Conservation (phyloP, 2,797 vertebrate genomes). For the Sus cebifrons region DNA sequence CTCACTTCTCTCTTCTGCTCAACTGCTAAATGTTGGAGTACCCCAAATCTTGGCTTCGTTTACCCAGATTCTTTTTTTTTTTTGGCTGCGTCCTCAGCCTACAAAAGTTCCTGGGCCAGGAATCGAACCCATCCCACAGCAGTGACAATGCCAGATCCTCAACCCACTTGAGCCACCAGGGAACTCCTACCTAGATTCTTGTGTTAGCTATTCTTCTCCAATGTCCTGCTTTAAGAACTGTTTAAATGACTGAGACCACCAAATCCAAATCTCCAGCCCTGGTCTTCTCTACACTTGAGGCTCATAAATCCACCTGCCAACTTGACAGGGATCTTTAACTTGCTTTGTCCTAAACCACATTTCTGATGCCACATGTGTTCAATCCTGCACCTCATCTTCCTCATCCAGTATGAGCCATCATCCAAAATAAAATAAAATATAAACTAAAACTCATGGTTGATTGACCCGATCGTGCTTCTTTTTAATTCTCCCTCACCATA, state of each 20-base stretch:
- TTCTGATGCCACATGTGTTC: not conserved
- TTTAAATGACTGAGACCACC: not conserved
- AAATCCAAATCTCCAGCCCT: not conserved
- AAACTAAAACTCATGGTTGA: not conserved
- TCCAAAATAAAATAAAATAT: constrained; percentile 19
- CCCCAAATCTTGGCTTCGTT: not conserved
- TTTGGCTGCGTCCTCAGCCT: too few species aligned
- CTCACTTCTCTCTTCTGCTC: not conserved
- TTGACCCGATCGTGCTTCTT: not conserved
- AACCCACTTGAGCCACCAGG: too few species aligned
- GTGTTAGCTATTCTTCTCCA: constrained; percentile 11
- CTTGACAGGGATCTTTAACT: not conserved
- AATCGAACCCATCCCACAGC: too few species aligned
- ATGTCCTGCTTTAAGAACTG: not conserved
- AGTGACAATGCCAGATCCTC: too few species aligned
- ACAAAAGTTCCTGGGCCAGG: too few species aligned
- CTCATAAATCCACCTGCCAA: not conserved
- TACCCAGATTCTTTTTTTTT: too few species aligned
- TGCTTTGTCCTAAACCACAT: constrained; percentile 16
- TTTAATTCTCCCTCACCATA: not conserved
- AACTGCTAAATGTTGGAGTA: not conserved
- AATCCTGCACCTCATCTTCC: not conserved
- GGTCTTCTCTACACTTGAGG: not conserved
- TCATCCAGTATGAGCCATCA: not conserved
- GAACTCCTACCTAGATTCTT: not conserved